A percentile compares a stretch with the other conserved stretches of the same genome.
Conservation (phyloP, 2,113 vertebrate genomes). For the Aldabrachelys gigantea region DNA sequence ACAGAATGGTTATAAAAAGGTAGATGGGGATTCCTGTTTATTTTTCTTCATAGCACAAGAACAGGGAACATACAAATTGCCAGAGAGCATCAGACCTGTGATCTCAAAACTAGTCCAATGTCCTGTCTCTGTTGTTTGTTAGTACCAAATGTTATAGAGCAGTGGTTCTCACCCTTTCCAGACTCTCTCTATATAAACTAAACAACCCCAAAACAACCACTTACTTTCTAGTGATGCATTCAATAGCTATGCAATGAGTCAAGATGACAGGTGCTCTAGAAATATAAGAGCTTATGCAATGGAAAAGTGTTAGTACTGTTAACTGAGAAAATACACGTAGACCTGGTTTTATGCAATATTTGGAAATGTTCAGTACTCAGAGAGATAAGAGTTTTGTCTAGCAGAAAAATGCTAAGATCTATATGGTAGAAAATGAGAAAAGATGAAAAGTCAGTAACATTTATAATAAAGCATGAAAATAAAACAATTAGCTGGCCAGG, state of each 20-base stretch:
- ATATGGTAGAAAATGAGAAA: not conserved
- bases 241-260: not conserved
- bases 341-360: not conserved
- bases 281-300: not conserved
- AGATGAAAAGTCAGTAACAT: not conserved
- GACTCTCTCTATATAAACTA: not conserved
- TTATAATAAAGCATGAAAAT: not conserved
- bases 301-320: not conserved
- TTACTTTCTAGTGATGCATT: constrained; percentile 11
- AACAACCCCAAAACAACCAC: not conserved
- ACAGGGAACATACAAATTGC: not conserved
- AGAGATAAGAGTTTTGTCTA: not conserved
- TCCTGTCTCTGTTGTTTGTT: not conserved
- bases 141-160: not conserved
- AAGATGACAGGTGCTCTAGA: constrained; percentile 2
- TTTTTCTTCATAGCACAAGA: not conserved
- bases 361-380: not conserved
- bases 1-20: not conserved
- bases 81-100: not conserved
- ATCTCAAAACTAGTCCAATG: not conserved
- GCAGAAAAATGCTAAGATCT: not conserved
- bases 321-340: not conserved
- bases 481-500: not conserved
- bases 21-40: not conserved
- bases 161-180: too few species aligned